Conservation (phyloP, 2,113 vertebrate species). For the Boleophthalmus pectinirostris region DNA sequence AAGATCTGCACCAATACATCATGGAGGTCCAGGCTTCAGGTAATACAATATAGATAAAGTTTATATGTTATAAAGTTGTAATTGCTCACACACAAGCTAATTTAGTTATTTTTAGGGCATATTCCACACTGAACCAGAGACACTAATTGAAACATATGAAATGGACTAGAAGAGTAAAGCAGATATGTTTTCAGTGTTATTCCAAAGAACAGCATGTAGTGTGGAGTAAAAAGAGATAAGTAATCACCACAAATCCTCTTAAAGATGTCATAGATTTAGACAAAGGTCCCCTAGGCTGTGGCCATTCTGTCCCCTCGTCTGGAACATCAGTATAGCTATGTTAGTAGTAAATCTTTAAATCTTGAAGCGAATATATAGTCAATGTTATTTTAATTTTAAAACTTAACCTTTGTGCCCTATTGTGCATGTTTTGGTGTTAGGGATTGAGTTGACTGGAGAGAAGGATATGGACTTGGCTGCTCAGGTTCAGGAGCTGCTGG, state of each 20-base stretch:
- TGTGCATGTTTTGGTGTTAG: slow-evolving; percentile 63
- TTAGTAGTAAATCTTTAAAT: neutral
- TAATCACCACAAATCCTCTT: slow-evolving; percentile 31
- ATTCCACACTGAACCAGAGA: neutral
- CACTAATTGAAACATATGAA: neutral
- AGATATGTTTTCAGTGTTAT: neutral
- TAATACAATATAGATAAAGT: slow-evolving; percentile 36
- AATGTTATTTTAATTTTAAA: too few species aligned
- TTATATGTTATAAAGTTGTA: neutral
- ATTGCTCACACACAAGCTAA: neutral
- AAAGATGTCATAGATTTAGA: slow-evolving; percentile 8
- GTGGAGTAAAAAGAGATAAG: slow-evolving; percentile 30
- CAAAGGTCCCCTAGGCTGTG: neutral
- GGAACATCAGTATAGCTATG: neutral
- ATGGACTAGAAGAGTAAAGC: neutral
- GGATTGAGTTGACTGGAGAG: slow-evolving; percentile 95
- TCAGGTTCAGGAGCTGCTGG: slow-evolving; percentile 97
- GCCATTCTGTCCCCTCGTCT: slow-evolving; percentile 18
- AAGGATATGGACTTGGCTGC: slow-evolving; percentile 95
- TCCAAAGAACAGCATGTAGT: too few species aligned
- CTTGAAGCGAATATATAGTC: neutral
- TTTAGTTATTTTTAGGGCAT: neutral
- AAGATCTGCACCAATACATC: slow-evolving; percentile 97
- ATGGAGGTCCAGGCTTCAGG: slow-evolving; percentile 99
- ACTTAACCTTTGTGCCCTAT: neutral